Conservation (phyloP, 2,113 vertebrate species). For the Micronycteris hirsuta region DNA sequence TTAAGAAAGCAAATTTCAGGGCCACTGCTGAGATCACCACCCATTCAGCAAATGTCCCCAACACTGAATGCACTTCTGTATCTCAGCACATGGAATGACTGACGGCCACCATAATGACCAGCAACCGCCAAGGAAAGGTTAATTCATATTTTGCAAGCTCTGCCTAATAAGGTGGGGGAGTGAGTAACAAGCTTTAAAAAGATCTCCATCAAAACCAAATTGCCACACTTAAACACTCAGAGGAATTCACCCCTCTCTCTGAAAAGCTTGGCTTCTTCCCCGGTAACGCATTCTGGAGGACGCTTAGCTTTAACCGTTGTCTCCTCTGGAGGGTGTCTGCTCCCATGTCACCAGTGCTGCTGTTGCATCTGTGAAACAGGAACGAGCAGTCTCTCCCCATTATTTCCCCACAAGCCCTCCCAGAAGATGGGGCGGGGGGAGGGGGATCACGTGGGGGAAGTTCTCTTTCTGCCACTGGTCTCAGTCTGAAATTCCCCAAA, state of each 20-base stretch:
- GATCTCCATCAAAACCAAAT: background rate
- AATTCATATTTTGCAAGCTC: background rate
- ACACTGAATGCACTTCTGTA: background rate
- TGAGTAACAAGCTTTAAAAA: background rate
- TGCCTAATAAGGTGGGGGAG: background rate
- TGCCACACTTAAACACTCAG: background rate
- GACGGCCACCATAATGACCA: background rate
- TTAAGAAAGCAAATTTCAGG: constrained; percentile 37
- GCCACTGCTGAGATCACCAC: background rate
- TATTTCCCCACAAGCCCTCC: background rate
- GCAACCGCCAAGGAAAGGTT: background rate
- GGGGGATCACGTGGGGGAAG: background rate
- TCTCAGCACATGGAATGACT: background rate
- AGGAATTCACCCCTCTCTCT: background rate
- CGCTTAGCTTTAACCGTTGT: background rate
- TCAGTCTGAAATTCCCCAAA: constrained; percentile 48
- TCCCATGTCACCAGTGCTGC: background rate
- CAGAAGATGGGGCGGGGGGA: background rate
- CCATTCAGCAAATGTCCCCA: background rate
- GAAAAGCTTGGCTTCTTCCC: background rate
- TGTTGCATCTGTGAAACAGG: background rate
- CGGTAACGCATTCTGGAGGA: background rate
- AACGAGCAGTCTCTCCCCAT: background rate
- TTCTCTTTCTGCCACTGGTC: constrained; percentile 8
- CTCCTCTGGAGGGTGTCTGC: background rate